Evolutionary conservation across 2,888 invertebrate genomes (phyloP), one percentile per base, ranked within the genome.

Genomic region (Abrostola tripartita): DNA sequence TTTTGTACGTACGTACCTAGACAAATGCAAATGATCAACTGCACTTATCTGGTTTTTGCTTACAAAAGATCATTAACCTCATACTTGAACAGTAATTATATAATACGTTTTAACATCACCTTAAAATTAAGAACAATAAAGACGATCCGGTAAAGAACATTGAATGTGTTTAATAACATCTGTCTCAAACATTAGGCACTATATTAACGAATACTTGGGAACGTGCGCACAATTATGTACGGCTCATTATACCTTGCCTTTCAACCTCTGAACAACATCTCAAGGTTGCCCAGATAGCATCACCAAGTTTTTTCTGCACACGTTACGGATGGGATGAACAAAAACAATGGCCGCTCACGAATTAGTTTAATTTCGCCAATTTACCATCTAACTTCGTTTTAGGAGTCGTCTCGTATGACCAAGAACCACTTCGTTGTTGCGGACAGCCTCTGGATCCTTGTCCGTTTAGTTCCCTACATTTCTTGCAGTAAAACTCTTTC

Each of bases 361-460:
- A 88, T 92, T 90, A 94, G 86, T 93, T 92, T 90, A 94, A 91
- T 91, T 93, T 94, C 80, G 88, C 91, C 86, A 94, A 87, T 91
- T 94, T 94, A 11, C 94, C 94, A 58, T 94, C 94, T 64, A 94
- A 82, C 82, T 92, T 94, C 50, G 92, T 80, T 82, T 90, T 94
- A 6, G 88, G 85, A 47, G 94, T 93, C 9, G 94, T 92, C 76
- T 89, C 87, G 42, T 83, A 79, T 36, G 83, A 52, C 89, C 89
- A 88, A 37, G 86, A 70, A 70, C 82, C 85, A 24, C 85, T 84
- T 61, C 86, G 84, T 66, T 83, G 79, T 69, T 86, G 88, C 0
- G 70, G 71, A 68, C 91, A 90, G 2, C 85, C 86, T 68, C 65
- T 83, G 11, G 69, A 61, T 1, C 81, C 82, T 37, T 80, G 76